Evolutionary conservation across 2,113 vertebrate genomes (phyloP).

Genomic region (Gila orcuttii): DNA sequence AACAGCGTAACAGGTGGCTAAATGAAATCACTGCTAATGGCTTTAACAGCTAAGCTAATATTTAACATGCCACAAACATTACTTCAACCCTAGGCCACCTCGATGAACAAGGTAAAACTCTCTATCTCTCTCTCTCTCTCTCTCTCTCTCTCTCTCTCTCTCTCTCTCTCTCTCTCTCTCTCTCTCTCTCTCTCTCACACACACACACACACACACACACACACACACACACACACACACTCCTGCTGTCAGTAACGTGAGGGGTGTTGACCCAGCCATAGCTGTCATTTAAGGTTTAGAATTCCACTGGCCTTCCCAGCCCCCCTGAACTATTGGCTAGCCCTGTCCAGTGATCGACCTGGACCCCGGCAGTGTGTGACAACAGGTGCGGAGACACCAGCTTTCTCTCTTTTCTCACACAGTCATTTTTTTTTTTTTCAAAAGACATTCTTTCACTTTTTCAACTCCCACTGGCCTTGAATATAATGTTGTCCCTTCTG

Average conservation of each 20-base stretch:
- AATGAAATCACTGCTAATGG: slow-evolving; percentile 66
- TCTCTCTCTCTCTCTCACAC: not conserved
- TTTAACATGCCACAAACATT: slow-evolving; percentile 46
- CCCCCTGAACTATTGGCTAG: slow-evolving; percentile 56
- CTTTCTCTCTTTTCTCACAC: slow-evolving; percentile 38
- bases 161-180: not conserved
- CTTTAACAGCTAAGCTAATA: slow-evolving; percentile 73
- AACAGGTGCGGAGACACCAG: slow-evolving; percentile 72
- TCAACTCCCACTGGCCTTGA: slow-evolving; percentile 48
- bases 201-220: not conserved
- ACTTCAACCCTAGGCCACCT: slow-evolving; percentile 38
- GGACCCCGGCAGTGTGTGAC: slow-evolving; percentile 69
- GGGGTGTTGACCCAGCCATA: slow-evolving; percentile 76
- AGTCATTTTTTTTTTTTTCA: slow-evolving; percentile 28
- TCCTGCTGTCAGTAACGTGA: slow-evolving; percentile 66
- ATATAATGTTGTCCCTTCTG: slow-evolving; percentile 43
- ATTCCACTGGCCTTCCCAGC: slow-evolving; percentile 40
- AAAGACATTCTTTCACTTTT: slow-evolving; percentile 57
- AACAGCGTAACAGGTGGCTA: slow-evolving; percentile 53
- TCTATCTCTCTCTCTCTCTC: not conserved
- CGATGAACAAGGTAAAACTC: slow-evolving; percentile 31
- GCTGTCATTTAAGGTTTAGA: slow-evolving; percentile 74
- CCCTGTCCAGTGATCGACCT: slow-evolving; percentile 56
- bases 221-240: slow-evolving; percentile 29
- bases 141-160: slow-evolving; percentile 1